These are phyloP conservation scores for Zaprionus lineosus DNA, from an alignment of 2,888 invertebrate genomes.

Conservation along the genomic window DNA sequence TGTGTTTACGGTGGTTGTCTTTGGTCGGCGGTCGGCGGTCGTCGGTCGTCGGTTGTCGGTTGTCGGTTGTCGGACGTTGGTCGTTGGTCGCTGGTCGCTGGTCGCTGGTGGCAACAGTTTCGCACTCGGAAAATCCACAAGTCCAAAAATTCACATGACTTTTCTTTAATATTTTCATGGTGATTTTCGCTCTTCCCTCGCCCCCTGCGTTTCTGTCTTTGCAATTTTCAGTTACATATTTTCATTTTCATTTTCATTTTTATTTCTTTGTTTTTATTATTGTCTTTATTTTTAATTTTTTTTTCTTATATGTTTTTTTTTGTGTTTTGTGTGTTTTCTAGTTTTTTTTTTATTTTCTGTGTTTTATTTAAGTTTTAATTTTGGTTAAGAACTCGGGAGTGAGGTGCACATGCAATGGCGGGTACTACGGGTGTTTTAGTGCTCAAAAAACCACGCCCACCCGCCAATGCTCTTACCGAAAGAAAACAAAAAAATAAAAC, in stretches of 20 bases:
- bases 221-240: constrained; percentile 2
- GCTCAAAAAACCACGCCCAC: constrained; percentile 42
- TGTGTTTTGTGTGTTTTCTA: constrained; percentile 17
- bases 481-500: constrained; percentile 7
- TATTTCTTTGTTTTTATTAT: constrained; percentile 41
- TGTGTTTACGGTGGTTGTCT: constrained; percentile 60
- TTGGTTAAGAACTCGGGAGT: neutral
- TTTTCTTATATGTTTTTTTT: constrained; percentile 29
- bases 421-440: constrained; percentile 30
- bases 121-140: constrained; percentile 20
- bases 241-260: no score
- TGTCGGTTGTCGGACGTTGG: no score
- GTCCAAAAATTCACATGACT: neutral
- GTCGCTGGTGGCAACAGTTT: constrained; percentile 43
- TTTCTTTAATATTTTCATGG: no score
- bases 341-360: constrained; percentile 2
- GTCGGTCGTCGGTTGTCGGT: no score
- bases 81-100: neutral
- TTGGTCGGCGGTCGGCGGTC: no score
- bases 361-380: neutral
- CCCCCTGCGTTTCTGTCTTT: no score
- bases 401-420: constrained; percentile 14
- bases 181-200: no score
- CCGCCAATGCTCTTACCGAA: constrained; percentile 12
- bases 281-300: neutral